These are phyloP conservation scores for Chamaetylas fuelleborni DNA, from an alignment of 2,113 vertebrate species.

Conservation along the genomic window DNA sequence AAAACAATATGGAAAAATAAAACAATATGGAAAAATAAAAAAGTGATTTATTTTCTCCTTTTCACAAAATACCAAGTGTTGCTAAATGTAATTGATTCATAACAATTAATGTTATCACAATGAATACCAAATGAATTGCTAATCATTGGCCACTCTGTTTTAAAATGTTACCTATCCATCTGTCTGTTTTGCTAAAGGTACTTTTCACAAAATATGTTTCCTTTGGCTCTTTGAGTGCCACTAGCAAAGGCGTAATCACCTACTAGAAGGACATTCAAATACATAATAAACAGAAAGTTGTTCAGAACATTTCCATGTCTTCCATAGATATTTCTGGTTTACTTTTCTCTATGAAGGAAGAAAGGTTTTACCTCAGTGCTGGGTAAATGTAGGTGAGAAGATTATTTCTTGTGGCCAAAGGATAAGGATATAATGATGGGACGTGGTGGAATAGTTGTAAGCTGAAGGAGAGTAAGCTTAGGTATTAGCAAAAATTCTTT, in stretches of 20 bases:
- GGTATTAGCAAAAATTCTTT: background rate
- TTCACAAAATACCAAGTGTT: constrained; percentile 18
- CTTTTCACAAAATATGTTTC: constrained; percentile 42
- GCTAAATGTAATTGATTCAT: constrained; percentile 11
- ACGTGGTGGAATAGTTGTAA: background rate
- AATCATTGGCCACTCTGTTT: constrained; percentile 30
- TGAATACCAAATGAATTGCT: constrained; percentile 59
- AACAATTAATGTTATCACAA: background rate
- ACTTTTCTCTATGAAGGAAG: background rate
- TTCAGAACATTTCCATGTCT: background rate
- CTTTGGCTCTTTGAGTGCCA: constrained; percentile 19
- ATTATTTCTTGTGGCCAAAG: background rate
- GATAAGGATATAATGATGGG: background rate
- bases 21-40: background rate
- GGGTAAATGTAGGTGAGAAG: background rate
- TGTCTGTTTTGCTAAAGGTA: constrained; percentile 57
- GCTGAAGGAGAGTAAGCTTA: background rate
- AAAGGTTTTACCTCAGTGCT: background rate
- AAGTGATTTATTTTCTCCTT: background rate
- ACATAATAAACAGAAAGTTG: background rate
- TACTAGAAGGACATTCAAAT: constrained; percentile 8
- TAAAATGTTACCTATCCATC: constrained; percentile 56
- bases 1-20: background rate
- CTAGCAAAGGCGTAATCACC: background rate
- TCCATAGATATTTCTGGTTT: background rate